A percentile compares a stretch with the other conserved stretches of the same genome.
phyloP scores from a whole-genome alignment of 1,140 invertebrate genomes.

The Temnothorax nylanderi region DNA sequence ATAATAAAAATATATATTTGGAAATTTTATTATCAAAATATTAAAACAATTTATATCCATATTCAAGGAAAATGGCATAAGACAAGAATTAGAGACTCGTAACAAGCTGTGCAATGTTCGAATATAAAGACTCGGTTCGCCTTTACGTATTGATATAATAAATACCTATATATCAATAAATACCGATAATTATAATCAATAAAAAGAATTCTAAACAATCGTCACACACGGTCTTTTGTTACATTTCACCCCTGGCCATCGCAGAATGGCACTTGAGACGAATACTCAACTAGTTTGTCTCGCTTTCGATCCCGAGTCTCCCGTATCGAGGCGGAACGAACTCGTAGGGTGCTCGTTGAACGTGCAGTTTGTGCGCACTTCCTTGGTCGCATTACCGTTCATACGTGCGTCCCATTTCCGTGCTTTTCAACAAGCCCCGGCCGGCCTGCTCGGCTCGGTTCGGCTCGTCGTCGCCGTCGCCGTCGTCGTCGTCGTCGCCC shows the following conservation, averaged over 20 bases:
- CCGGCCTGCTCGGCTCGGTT: not conserved
- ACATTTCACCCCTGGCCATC: not conserved
- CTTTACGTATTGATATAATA: not conserved
- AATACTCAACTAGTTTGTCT: not conserved
- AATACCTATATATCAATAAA: not conserved
- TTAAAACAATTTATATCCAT: not conserved
- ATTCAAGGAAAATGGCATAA: not conserved
- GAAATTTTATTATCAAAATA: not conserved
- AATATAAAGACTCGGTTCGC: not conserved
- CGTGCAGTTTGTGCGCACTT: conserved; percentile 34
- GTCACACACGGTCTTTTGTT: not conserved
- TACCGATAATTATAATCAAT: not conserved
- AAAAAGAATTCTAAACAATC: not conserved
- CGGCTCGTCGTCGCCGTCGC: not conserved
- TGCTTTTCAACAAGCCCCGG: conserved; percentile 68
- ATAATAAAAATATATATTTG: not conserved
- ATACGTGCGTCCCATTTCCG: conserved; percentile 28
- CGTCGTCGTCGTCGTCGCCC: not conserved
- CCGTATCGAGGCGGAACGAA: not conserved
- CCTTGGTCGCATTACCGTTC: conserved; percentile 40
- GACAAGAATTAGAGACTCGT: not conserved
- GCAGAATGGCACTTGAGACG: not conserved
- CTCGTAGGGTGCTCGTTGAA: conserved; percentile 22
- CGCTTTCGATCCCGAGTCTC: not conserved
- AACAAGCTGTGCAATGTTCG: not conserved